These are phyloP conservation scores for Kobus ellipsiprymnus DNA, from an alignment of 2,113 vertebrate genomes.

Conservation along the genomic window DNA sequence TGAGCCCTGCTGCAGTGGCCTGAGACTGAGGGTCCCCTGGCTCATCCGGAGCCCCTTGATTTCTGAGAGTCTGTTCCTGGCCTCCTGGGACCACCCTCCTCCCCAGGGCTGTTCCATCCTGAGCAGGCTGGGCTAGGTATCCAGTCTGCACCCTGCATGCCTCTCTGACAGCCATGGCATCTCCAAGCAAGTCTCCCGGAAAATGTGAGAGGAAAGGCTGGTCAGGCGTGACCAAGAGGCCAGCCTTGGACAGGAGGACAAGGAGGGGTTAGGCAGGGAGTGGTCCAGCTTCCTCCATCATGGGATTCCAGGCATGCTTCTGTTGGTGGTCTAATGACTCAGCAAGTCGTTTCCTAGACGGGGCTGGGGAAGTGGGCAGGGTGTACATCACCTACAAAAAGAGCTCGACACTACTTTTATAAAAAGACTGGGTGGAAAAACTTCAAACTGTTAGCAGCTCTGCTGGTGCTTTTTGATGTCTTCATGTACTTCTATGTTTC, in stretches of 20 bases:
- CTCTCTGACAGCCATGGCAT: background rate
- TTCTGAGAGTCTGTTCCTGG: background rate
- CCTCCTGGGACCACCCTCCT: background rate
- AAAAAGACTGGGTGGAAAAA: too few species aligned
- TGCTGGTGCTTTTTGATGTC: accelerated
- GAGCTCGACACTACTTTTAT: accelerated
- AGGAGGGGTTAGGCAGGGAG: background rate
- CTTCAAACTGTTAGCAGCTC: accelerated
- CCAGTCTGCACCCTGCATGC: accelerated
- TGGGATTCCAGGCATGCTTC: background rate
- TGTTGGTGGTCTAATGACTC: too few species aligned
- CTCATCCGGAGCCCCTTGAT: background rate
- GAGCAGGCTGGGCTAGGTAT: background rate
- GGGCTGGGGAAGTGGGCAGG: background rate
- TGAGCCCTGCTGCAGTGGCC: background rate
- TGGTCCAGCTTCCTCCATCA: accelerated
- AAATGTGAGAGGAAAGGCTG: background rate
- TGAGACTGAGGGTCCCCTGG: background rate
- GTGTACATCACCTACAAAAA: accelerated
- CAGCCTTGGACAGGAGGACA: accelerated
- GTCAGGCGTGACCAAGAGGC: background rate
- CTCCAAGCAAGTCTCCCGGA: background rate
- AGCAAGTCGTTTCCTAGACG: background rate
- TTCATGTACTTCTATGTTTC: background rate
- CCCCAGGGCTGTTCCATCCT: accelerated